Evolutionary conservation across 2,113 vertebrate species (phyloP).

Genomic region (Vanacampus margaritifer): DNA sequence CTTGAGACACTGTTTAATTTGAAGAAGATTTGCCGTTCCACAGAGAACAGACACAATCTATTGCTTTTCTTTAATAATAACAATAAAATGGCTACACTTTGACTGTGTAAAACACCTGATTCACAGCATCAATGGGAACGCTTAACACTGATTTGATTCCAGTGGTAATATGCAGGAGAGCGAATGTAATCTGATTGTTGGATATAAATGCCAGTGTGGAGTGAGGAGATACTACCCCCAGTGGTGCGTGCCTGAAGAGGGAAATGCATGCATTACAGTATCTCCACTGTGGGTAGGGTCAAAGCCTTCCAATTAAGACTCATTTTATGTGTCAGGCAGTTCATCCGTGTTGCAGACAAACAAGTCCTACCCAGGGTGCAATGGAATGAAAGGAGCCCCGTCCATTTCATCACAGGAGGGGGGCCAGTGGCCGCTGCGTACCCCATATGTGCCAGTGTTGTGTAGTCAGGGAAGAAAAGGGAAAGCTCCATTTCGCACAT

Average conservation of each 20-base stretch:
- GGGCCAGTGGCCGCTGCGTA: constrained; percentile 20
- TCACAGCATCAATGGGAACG: constrained; percentile 15
- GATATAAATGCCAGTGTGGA: background rate
- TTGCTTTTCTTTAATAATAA: background rate
- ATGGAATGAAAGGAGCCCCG: constrained; percentile 46
- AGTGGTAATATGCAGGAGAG: constrained; percentile 14
- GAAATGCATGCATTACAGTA: constrained; percentile 35
- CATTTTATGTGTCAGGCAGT: constrained; percentile 43
- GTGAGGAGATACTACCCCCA: constrained; percentile 36
- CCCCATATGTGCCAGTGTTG: constrained; percentile 39
- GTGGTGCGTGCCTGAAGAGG: constrained; percentile 13
- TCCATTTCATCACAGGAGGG: constrained; percentile 50
- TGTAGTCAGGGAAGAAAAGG: constrained; percentile 13
- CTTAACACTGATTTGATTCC: constrained; percentile 25
- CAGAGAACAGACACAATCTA: background rate
- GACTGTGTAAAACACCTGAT: constrained; percentile 8
- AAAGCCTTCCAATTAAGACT: constrained; percentile 52
- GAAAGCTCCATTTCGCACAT: background rate
- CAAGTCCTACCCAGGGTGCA: constrained; percentile 47
- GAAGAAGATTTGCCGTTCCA: background rate
- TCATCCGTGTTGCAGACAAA: constrained; percentile 57
- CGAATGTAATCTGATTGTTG: background rate
- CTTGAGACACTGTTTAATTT: too few relatives aligned
- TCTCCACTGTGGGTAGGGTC: constrained; percentile 13
- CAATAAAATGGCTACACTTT: background rate